Base-by-base conservation (phyloP, 2,888 invertebrate genomes). In the Agrochola litura region DNA sequence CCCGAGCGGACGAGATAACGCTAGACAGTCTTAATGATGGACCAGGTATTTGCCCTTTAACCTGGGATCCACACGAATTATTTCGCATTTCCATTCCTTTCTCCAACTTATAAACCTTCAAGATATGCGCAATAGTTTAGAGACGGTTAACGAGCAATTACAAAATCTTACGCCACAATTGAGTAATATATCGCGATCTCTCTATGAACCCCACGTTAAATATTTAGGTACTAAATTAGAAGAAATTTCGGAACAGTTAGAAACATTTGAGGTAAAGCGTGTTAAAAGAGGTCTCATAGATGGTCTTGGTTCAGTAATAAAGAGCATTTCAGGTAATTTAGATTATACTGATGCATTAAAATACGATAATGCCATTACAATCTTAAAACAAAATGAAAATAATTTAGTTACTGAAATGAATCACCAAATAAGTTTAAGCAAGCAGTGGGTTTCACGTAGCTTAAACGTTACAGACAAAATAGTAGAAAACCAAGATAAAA, bases 401-500 rank as follows among this genome's bases (percentile, higher is more conserved):
- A 63, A 63, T 63, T 41, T 41, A 41, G 63, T 12, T 22, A 0
- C 63, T 12, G 63, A 63, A 63, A 63, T 63, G 10, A 63, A 63
- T 41, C 41, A 63, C 22, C 41, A 63, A 41, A 63, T 41, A n/a
- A 63, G 41, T 63, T 63, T 63, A 41, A 63, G 63, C 8, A 64
- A 64, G 41, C 41, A 64, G 41, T 64, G 41, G 63, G 63, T 64
- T 14, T 64, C 63, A 1, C 41, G 25, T 14, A 60, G 25, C 8
- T 60, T 25, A 25, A 60, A 60, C 25, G 16, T 60, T 30, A 60
- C 25, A 25, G 60, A 60, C 30, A 60, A 16, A 60, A 60, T 60
- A 60, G 25, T 60, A 60, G 60, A 60, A 60, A 60, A 64, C 43
- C 64, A 43, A n/a, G 43, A 8, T n/a, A 64, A 64, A 64, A n/a